Base-by-base conservation (phyloP, 2,797 vertebrate species). In the Miichthys miiuy region DNA sequence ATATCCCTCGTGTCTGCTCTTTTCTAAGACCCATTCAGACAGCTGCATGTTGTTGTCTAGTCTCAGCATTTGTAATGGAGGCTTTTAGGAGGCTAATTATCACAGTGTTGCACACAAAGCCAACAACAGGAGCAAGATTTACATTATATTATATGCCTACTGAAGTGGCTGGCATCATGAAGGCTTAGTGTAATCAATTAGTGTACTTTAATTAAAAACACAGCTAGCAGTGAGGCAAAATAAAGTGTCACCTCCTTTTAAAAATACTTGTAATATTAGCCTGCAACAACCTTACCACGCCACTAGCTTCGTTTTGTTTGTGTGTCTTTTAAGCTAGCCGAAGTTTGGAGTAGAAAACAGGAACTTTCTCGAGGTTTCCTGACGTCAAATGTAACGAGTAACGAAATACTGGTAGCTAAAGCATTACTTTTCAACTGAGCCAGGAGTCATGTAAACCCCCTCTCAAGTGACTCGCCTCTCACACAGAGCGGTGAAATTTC, bases 341-440 rank as follows among this genome's bases (percentile, higher is more conserved):
- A 57, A 75, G 54, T 81, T 80, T 25, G 18, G 47, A 11, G 56
- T 0, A 21, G n/a, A 14, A 50, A 41, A 60, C 54, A n/a, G 23
- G 1, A 82, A 80, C 79, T 90, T 87, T 79, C 63, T 16, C 8
- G 17, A 58, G 5, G 60, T 72, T 52, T 67, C 70, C 48, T 6
- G 18, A 14, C 2, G 23, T 41, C 42, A 44, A 44, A 54, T 60
- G 76, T 79, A 81, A 78, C 78, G 81, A 75, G 84, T 81, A 78
- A 77, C 80, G 80, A 55, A 16, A 17, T 27, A 27, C 71, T 0
- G 27, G 60, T 4, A 48, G 44, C 50, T 46, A 1, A 58, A 82
- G 44, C 77, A 1, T 57, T 48, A 87, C 80, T 83, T 82, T 74
- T 2, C 44, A 63, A 18, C 60, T 57, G 77, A 76, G 58, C 54